Evolutionary conservation across 2,113 vertebrate genomes (phyloP), one percentile per base, ranked within the genome.

Genomic region (Sialia sialis): DNA sequence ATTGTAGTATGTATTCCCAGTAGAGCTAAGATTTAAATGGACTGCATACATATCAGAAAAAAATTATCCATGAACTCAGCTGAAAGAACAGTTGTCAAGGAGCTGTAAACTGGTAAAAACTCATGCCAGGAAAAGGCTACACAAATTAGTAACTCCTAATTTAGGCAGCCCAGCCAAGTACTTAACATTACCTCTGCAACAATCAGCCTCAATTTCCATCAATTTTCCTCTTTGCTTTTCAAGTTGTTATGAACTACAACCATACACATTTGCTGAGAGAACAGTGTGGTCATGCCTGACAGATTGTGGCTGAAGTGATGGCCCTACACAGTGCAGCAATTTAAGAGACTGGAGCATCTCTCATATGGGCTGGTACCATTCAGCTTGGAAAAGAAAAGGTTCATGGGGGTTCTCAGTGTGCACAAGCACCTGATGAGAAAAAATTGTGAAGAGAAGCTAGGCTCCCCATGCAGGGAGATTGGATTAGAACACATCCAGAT

Each of bases 191-290:
- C 8, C 54, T 69, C 59, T 78, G 62, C 38, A 56, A 51, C 43
- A 66, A 62, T 44, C 60, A 62, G 38, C 29, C 17, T 63, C n/a
- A n/a, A n/a, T n/a, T n/a, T n/a, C n/a, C 20, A 69, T 60, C 55
- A 88, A 52, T 69, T 90, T 94, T 64, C n/a, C 36, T 85, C 70
- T 92, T 70, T 51, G 36, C 39, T 79, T 90, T 87, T 75, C 54
- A 76, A 69, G 41, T 43, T 60, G 23, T 85, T 85, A 52, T n/a
- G 27, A 83, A 52, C 72, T 60, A 60, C 56, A 90, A 36, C 44
- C 12, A 38, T 3, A 68, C 5, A 30, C 2, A 43, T 60, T 66
- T 81, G 9, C 74, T 75, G 39, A 36, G 30, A 58, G 23, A 92
- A 26, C 30, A 44, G 62, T 72, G 58, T 72, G 62, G 29, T 84